phyloP scores from a whole-genome alignment of 64 coral and sea anemone species.

The Dendronephthya gigantea region DNA sequence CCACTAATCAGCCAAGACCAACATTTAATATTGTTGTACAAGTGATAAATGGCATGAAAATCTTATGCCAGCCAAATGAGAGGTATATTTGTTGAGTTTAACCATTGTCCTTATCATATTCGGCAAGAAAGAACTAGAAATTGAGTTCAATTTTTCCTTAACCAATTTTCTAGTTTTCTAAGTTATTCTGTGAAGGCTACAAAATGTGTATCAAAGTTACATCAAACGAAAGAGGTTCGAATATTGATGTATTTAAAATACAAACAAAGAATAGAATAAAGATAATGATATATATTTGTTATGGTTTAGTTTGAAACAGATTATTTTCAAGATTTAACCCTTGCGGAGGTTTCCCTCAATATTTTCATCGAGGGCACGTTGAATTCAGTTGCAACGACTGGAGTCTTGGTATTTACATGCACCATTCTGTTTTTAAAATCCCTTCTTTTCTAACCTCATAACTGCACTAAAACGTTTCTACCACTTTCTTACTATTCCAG shows the following conservation, averaged over 20 bases:
- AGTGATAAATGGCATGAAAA: not conserved
- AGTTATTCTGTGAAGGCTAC: not conserved
- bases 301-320: not conserved
- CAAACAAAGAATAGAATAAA: not conserved
- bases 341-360: not conserved
- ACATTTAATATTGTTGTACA: not conserved
- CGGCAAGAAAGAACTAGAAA: too few species aligned
- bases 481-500: not conserved
- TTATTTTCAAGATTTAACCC: not conserved
- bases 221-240: not conserved
- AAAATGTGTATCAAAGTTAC: not conserved
- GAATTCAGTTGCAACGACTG: not conserved
- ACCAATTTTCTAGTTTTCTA: not conserved
- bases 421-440: not conserved
- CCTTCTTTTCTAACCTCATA: not conserved
- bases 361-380: not conserved
- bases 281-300: too few species aligned
- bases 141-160: not conserved
- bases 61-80: not conserved
- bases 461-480: not conserved
- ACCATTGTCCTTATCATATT: too few species aligned
- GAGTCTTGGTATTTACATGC: not conserved
- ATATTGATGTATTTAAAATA: not conserved
- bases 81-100: not conserved
- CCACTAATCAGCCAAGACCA: not conserved